Evolutionary conservation across 2,888 invertebrate genomes (phyloP).

Genomic region (Stenchaetothrips biformis): DNA sequence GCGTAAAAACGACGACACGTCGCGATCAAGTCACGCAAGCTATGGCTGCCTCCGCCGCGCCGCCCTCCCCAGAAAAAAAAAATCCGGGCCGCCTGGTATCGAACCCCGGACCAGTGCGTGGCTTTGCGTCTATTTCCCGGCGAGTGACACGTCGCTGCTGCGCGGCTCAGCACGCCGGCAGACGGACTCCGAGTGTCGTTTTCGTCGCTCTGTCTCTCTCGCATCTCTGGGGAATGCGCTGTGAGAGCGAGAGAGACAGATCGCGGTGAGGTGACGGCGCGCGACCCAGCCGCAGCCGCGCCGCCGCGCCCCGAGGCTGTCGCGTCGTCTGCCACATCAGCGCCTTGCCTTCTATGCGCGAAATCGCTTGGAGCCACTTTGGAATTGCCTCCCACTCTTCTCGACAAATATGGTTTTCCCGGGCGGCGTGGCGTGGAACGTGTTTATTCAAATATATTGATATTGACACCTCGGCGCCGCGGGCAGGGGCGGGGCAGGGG

Average conservation of each 20-base stretch:
- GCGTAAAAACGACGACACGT: not conserved
- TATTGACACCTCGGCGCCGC: not conserved
- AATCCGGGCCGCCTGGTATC: not conserved
- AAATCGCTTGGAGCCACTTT: slow-evolving; percentile 19
- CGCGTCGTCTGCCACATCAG: not conserved
- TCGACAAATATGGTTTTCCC: slow-evolving; percentile 19
- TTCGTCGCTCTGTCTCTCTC: too few relatives aligned
- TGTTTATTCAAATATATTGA: slow-evolving; percentile 24
- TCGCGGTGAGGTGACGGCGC: not conserved
- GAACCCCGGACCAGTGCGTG: not conserved
- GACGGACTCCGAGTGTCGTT: too few relatives aligned
- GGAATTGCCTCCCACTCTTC: slow-evolving; percentile 18
- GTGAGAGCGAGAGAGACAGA: not conserved
- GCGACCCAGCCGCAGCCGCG: not conserved
- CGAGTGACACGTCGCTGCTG: not conserved
- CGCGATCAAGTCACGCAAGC: not conserved
- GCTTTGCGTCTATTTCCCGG: not conserved
- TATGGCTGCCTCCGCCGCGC: not conserved
- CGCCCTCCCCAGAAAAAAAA: not conserved
- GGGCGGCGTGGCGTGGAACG: not conserved
- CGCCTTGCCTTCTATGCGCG: slow-evolving; percentile 7
- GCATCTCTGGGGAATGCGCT: too few relatives aligned
- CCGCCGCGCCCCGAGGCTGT: not conserved
- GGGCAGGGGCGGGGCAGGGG: too few relatives aligned
- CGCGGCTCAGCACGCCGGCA: not conserved